These are phyloP conservation scores for Camelus bactrianus DNA, from an alignment of 2,113 vertebrate genomes.

Conservation along the genomic window DNA sequence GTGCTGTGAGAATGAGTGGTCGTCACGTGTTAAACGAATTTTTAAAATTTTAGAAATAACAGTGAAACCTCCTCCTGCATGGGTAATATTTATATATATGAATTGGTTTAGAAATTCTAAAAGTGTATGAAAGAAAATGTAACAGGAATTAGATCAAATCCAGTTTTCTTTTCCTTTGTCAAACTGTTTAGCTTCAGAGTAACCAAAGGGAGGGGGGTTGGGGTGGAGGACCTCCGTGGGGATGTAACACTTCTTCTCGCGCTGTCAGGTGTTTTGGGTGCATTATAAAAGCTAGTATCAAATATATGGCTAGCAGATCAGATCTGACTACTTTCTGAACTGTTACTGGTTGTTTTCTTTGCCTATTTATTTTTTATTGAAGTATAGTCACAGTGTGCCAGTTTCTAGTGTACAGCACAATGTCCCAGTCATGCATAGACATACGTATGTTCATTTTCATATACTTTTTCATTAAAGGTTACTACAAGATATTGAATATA, in stretches of 20 bases:
- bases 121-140: background rate
- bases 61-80: background rate
- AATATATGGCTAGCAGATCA: background rate
- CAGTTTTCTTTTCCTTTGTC: background rate
- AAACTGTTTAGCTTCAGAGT: background rate
- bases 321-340: slow-evolving; percentile 25
- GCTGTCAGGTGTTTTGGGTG: background rate
- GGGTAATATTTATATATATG: background rate
- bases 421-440: too few species aligned
- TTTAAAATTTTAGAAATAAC: slow-evolving; percentile 14
- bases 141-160: background rate
- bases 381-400: too few species aligned
- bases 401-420: too few species aligned
- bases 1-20: background rate
- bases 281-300: slow-evolving; percentile 32
- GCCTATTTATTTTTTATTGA: slow-evolving; percentile 31
- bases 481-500: too few species aligned
- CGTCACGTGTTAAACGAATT: background rate
- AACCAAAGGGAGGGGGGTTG: background rate
- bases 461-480: too few species aligned
- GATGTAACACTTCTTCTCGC: background rate
- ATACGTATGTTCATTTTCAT: too few species aligned
- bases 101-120: background rate
- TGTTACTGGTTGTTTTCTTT: slow-evolving; percentile 32
- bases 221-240: background rate